These are phyloP conservation scores for Caprella mutica DNA, from an alignment of 2,888 invertebrate species.

Conservation along the genomic window DNA sequence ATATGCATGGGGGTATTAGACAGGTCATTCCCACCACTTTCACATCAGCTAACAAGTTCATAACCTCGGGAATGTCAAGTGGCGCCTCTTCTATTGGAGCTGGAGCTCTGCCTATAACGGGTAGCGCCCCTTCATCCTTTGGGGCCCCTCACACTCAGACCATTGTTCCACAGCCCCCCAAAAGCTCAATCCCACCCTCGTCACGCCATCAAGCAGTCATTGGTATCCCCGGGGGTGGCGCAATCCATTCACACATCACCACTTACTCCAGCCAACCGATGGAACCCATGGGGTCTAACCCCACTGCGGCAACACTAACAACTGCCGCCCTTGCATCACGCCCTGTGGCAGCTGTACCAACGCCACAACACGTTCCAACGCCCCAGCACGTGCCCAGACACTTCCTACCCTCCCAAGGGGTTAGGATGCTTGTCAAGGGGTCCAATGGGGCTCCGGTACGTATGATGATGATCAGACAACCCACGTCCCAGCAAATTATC, in stretches of 20 bases:
- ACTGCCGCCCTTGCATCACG: slow-evolving; percentile 3
- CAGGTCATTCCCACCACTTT: too few relatives aligned
- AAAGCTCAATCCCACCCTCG: slow-evolving; percentile 38
- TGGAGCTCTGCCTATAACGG: slow-evolving; percentile 13
- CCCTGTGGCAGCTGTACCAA: neutral
- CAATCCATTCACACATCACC: slow-evolving; percentile 23
- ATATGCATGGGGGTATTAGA: too few relatives aligned
- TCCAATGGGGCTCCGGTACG: neutral
- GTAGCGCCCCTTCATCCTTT: slow-evolving; percentile 12
- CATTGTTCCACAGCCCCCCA: slow-evolving; percentile 26
- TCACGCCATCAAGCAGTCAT: slow-evolving; percentile 40
- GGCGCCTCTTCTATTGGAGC: neutral
- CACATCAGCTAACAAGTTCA: slow-evolving; percentile 4
- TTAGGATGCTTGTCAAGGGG: neutral
- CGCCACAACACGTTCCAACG: neutral
- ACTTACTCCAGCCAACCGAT: slow-evolving; percentile 28
- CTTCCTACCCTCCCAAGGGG: slow-evolving; percentile 9
- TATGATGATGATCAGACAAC: neutral
- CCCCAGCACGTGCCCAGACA: slow-evolving; percentile 5
- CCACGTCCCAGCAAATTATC: neutral
- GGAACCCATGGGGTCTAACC: slow-evolving; percentile 14
- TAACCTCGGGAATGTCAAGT: neutral
- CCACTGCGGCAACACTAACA: slow-evolving; percentile 19
- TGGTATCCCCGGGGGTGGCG: slow-evolving; percentile 37
- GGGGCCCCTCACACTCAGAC: slow-evolving; percentile 8